A percentile compares a stretch with the other conserved stretches of the same genome.
These are phyloP conservation scores for Drosophila insularis DNA, from an alignment of 1,140 invertebrate genomes.

Conservation along the genomic window DNA sequence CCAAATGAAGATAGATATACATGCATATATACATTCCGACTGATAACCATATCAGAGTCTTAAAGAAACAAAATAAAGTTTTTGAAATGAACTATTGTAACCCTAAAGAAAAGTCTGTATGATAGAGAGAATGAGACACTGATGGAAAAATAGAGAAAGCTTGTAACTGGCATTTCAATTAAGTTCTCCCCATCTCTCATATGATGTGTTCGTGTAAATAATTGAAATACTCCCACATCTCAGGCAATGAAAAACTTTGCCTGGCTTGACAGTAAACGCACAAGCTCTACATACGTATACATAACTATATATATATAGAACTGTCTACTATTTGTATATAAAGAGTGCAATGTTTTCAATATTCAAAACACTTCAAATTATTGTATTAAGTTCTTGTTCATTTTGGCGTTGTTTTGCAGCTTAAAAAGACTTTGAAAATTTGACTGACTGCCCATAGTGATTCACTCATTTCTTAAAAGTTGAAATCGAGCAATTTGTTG, in stretches of 20 bases:
- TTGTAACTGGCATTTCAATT: conserved; percentile 10
- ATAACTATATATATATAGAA: too few relatives aligned
- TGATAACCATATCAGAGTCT: conserved; percentile 7
- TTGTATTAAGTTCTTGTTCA: too few relatives aligned
- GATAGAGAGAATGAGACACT: background rate
- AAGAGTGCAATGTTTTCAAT: background rate
- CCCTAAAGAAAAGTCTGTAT: background rate
- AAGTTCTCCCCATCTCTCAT: background rate
- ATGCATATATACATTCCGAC: background rate
- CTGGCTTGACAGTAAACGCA: conserved; percentile 48
- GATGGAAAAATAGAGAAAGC: background rate
- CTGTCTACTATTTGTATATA: too few relatives aligned
- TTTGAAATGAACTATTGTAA: background rate
- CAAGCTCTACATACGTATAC: too few relatives aligned
- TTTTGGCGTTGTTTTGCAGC: too few relatives aligned
- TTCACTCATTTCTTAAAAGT: background rate
- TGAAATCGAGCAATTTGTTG: conserved; percentile 9
- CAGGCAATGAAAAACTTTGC: conserved; percentile 42
- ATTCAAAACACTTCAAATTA: too few relatives aligned
- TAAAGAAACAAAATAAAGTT: background rate
- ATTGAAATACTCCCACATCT: conserved; percentile 70
- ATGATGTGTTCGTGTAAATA: conserved; percentile 64
- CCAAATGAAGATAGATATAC: background rate
- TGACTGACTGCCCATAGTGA: background rate
- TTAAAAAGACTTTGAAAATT: background rate